A percentile compares a stretch with the other conserved stretches of the same genome.
phyloP scores from a whole-genome alignment of 2,797 vertebrate genomes.

The Channa striata region DNA sequence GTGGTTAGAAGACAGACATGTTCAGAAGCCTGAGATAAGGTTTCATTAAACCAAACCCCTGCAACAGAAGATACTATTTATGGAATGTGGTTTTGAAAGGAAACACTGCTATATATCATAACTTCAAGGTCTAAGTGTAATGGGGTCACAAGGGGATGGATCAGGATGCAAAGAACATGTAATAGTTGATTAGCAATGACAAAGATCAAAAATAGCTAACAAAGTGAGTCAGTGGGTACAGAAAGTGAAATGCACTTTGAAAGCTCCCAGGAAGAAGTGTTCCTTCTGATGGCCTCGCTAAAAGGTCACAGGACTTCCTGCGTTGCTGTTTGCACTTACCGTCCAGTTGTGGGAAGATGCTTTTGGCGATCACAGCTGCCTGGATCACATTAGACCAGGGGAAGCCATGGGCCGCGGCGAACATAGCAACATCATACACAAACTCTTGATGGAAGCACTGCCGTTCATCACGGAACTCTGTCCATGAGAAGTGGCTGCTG shows the following conservation, averaged over 20 bases:
- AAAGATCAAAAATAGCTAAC: neutral
- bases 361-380: slow-evolving; percentile 42
- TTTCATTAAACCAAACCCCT: neutral
- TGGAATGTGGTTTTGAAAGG: neutral
- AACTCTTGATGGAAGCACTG: slow-evolving; percentile 66
- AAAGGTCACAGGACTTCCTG: neutral
- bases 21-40: neutral
- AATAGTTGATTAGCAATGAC: neutral
- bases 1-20: slow-evolving; percentile 5
- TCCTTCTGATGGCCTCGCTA: too few relatives aligned
- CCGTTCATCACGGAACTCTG: slow-evolving; percentile 46
- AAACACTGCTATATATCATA: neutral
- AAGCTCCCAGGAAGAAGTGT: too few relatives aligned
- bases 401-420: slow-evolving; percentile 42
- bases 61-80: neutral
- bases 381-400: slow-evolving; percentile 53
- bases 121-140: neutral
- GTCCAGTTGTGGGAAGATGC: slow-evolving; percentile 55
- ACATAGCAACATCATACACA: slow-evolving; percentile 50
- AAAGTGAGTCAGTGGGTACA: too few relatives aligned
- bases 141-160: neutral
- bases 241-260: too few relatives aligned
- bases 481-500: slow-evolving; percentile 62
- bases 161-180: slow-evolving; percentile 12
- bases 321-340: slow-evolving; percentile 43